Conservation (phyloP, 2,797 vertebrate species). For the Poliocrania exsul region DNA sequence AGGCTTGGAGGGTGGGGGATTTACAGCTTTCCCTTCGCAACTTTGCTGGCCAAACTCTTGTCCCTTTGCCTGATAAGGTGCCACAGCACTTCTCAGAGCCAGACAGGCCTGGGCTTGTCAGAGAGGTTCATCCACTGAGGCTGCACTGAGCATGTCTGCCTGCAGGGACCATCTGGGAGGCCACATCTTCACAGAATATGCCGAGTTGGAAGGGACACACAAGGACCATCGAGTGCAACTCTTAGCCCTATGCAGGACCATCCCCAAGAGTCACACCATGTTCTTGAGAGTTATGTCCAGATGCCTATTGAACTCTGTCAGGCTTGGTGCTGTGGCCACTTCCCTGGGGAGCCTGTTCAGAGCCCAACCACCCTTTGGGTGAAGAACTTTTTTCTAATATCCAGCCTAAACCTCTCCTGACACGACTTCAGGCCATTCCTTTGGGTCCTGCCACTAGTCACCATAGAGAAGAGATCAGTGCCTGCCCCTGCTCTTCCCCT, state of each 20-base stretch:
- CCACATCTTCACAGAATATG: not conserved
- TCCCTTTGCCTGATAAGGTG: not conserved
- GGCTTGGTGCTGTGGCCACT: not conserved
- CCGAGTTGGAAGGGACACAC: not conserved
- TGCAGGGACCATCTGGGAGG: not conserved
- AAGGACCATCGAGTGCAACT: not conserved
- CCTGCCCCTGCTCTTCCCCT: not conserved
- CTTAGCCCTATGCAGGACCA: not conserved
- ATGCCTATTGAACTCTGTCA: not conserved
- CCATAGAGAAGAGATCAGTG: not conserved
- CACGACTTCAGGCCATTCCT: not conserved
- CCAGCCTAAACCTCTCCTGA: not conserved
- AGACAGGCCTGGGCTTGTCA: accelerated
- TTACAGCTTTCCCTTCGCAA: not conserved
- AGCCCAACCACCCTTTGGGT: not conserved
- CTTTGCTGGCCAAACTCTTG: not conserved
- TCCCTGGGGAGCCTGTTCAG: not conserved
- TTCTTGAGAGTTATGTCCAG: not conserved
- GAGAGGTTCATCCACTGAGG: not conserved
- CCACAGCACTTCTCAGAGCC: not conserved
- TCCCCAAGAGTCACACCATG: not conserved
- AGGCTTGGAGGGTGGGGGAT: no score
- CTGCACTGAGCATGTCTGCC: accelerated
- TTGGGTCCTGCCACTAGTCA: not conserved
- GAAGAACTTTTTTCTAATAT: not conserved